phyloP scores from a whole-genome alignment of 2,888 invertebrate species.

The Erebia aethiops region DNA sequence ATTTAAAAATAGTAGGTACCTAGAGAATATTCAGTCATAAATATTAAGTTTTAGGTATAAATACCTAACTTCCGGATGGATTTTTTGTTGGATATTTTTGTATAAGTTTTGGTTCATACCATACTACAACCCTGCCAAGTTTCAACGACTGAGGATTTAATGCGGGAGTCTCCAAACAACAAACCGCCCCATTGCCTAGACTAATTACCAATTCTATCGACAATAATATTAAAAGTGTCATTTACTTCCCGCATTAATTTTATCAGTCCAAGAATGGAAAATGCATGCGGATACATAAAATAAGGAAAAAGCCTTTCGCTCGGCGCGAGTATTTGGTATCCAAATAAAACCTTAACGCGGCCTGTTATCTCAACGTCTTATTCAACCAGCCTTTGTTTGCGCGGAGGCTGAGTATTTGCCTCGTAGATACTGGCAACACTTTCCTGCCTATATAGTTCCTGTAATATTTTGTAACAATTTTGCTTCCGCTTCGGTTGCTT shows the following conservation, averaged over 20 bases:
- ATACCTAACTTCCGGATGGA: no score
- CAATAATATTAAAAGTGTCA: no score
- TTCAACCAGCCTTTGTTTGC: constrained; percentile 35
- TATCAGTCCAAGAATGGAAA: not conserved
- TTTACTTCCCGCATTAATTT: not conserved
- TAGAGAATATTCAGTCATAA: no score
- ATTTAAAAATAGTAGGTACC: no score
- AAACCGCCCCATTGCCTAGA: no score
- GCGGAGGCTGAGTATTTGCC: constrained; percentile 29
- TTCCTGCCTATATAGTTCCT: not conserved
- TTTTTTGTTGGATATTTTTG: no score
- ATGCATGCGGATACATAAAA: not conserved
- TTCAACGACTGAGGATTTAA: no score
- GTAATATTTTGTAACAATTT: not conserved
- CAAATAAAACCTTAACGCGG: constrained; percentile 31
- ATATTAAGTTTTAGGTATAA: no score
- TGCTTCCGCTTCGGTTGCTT: not conserved
- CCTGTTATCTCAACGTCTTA: constrained; percentile 37
- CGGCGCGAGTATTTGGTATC: constrained; percentile 16
- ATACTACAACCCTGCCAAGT: no score
- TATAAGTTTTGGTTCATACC: no score
- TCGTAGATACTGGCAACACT: constrained; percentile 23
- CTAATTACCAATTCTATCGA: no score
- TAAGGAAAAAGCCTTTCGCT: constrained; percentile 3
- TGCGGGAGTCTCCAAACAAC: no score